phyloP scores from a whole-genome alignment of 2,888 invertebrate species.

The Dicyrtomina minuta region DNA sequence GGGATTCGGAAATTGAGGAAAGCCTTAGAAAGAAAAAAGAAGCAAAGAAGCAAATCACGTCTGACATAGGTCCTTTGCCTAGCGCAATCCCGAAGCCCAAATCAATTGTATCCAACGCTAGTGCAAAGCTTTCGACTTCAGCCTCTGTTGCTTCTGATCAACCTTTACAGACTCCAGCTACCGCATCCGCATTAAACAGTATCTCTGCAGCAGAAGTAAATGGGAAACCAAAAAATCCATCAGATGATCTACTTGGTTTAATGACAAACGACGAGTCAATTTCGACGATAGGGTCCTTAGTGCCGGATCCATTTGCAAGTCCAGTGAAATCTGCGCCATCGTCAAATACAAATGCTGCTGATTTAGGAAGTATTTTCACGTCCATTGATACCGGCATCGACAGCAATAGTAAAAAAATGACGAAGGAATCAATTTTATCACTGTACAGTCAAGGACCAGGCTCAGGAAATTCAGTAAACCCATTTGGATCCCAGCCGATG shows the following conservation, averaged over 20 bases:
- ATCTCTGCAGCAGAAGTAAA: not conserved
- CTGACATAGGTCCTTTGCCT: slow-evolving; percentile 58
- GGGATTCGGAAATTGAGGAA: slow-evolving; percentile 86
- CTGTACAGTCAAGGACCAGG: slow-evolving; percentile 66
- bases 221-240: slow-evolving; percentile 23
- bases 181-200: slow-evolving; percentile 51
- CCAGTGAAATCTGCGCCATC: slow-evolving; percentile 36
- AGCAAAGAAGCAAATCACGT: slow-evolving; percentile 51
- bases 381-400: slow-evolving; percentile 48
- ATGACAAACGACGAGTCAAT: slow-evolving; percentile 16
- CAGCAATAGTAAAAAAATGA: slow-evolving; percentile 70
- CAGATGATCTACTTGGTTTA: slow-evolving; percentile 41
- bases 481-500: slow-evolving; percentile 19
- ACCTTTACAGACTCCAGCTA: slow-evolving; percentile 57
- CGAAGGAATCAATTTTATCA: slow-evolving; percentile 93
- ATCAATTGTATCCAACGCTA: slow-evolving; percentile 52
- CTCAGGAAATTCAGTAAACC: slow-evolving; percentile 25
- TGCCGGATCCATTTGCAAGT: slow-evolving; percentile 42
- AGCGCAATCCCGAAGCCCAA: slow-evolving; percentile 64
- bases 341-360: slow-evolving; percentile 16
- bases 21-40: slow-evolving; percentile 79
- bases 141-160: slow-evolving; percentile 18
- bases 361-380: slow-evolving; percentile 38
- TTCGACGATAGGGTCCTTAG: not conserved
- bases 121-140: slow-evolving; percentile 18